These are phyloP conservation scores for Hyles lineata DNA, from an alignment of 2,888 invertebrate species.

Conservation along the genomic window DNA sequence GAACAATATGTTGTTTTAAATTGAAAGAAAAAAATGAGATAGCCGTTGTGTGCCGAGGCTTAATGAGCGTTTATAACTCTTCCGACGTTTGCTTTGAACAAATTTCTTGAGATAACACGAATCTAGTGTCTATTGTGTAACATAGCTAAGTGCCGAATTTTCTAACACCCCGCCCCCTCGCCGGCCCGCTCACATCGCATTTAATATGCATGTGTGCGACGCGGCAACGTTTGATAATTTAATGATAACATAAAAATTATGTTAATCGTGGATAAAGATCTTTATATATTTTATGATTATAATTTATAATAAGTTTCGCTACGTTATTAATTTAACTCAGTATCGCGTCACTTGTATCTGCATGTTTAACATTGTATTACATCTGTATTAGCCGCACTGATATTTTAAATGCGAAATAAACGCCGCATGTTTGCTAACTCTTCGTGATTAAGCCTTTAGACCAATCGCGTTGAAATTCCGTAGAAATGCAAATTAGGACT, in stretches of 20 bases:
- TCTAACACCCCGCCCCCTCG: not conserved
- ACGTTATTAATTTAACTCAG: not conserved
- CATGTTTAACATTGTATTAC: not conserved
- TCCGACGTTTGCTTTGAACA: conserved; percentile 54
- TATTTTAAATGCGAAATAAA: not conserved
- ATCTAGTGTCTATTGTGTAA: conserved; percentile 53
- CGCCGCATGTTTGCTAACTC: too few relatives aligned
- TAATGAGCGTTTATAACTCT: conserved; percentile 49
- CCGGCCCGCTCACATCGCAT: not conserved
- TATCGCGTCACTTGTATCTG: conserved; percentile 2
- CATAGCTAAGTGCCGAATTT: conserved; percentile 23
- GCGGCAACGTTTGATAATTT: conserved; percentile 23
- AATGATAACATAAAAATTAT: conserved; percentile 18
- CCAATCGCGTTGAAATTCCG: too few relatives aligned
- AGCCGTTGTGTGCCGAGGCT: conserved; percentile 46
- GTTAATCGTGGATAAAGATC: conserved; percentile 7
- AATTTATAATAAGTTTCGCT: not conserved
- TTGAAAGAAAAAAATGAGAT: conserved; percentile 51
- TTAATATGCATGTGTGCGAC: conserved; percentile 1
- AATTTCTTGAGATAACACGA: conserved; percentile 52
- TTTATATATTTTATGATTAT: conserved; percentile 7
- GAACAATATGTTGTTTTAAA: conserved; percentile 56
- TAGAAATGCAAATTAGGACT: too few relatives aligned
- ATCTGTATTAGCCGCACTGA: not conserved
- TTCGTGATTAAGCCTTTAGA: too few relatives aligned